phyloP scores from a whole-genome alignment of 2,113 vertebrate species.

The Siniperca chuatsi region DNA sequence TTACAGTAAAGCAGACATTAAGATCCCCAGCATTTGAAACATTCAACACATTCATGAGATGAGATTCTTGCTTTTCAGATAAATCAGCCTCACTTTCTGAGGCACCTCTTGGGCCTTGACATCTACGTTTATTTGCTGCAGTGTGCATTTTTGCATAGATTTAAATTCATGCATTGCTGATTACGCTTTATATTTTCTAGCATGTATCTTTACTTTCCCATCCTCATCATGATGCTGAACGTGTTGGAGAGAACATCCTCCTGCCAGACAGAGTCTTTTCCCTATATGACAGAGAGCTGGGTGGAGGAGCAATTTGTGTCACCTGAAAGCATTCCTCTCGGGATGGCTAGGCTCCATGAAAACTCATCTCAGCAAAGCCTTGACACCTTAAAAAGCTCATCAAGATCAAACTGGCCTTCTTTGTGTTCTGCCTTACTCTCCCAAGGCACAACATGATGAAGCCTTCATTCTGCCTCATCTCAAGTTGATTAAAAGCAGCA shows the following conservation, averaged over 20 bases:
- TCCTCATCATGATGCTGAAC: constrained; percentile 64
- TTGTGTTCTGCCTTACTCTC: constrained; percentile 78
- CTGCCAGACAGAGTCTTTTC: constrained; percentile 67
- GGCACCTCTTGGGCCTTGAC: constrained; percentile 41
- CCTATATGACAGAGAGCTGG: constrained; percentile 78
- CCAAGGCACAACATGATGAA: constrained; percentile 71
- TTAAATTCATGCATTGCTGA: constrained; percentile 77
- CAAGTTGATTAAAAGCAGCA: constrained; percentile 79
- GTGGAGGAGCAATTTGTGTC: constrained; percentile 85
- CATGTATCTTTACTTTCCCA: constrained; percentile 51
- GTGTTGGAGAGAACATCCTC: constrained; percentile 58
- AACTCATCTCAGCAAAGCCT: constrained; percentile 78
- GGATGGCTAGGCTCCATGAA: constrained; percentile 70
- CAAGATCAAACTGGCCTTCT: constrained; percentile 81
- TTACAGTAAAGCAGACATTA: background rate
- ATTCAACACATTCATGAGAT: constrained; percentile 44
- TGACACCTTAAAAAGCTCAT: constrained; percentile 82
- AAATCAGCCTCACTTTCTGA: constrained; percentile 47
- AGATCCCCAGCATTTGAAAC: constrained; percentile 20
- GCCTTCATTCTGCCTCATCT: constrained; percentile 77
- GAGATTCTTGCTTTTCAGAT: constrained; percentile 51
- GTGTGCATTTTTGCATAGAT: constrained; percentile 76
- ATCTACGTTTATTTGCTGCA: constrained; percentile 64
- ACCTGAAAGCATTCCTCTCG: constrained; percentile 81
- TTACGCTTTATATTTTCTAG: constrained; percentile 62